Conservation (phyloP, 2,888 invertebrate genomes). For the Lasioglossum morio region DNA sequence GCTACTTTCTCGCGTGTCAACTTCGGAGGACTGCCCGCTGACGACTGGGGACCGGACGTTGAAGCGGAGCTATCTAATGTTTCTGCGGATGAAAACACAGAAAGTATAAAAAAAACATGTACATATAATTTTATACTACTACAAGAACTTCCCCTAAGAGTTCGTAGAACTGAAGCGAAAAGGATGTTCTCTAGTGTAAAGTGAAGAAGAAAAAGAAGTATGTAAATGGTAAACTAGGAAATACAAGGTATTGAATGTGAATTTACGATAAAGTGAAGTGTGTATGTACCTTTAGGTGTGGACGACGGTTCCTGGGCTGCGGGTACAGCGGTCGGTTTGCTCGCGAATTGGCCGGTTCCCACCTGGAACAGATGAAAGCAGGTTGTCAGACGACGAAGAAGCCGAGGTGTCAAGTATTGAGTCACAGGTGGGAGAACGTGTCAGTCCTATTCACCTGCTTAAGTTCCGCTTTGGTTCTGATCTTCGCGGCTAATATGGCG, state of each 20-base stretch:
- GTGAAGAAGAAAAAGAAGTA: not conserved
- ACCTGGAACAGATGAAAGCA: slow-evolving; percentile 68
- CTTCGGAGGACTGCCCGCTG: slow-evolving; percentile 85
- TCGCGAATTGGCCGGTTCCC: slow-evolving; percentile 77
- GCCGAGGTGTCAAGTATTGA: not conserved
- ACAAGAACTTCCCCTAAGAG: not conserved
- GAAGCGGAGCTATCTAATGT: slow-evolving; percentile 74
- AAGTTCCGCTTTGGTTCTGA: slow-evolving; percentile 94
- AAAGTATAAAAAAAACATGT: not conserved
- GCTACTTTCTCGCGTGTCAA: slow-evolving; percentile 84
- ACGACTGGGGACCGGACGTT: slow-evolving; percentile 80
- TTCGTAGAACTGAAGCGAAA: not conserved
- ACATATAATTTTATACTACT: not conserved
- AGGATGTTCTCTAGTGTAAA: not conserved
- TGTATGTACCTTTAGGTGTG: slow-evolving; percentile 77
- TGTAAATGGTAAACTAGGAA: not conserved
- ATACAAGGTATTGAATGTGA: not conserved
- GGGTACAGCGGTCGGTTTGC: slow-evolving; percentile 72
- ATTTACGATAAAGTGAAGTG: not conserved
- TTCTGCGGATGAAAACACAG: slow-evolving; percentile 52
- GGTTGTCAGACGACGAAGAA: not conserved
- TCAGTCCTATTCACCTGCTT: slow-evolving; percentile 85
- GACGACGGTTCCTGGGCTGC: slow-evolving; percentile 73
- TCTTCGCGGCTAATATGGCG: slow-evolving; percentile 89
- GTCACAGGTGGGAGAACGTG: not conserved